Percentiles rank a stretch among this genome's conserved stretches.
These are phyloP conservation scores for Austrofundulus limnaeus DNA, from an alignment of 2,113 vertebrate genomes.

Conservation along the genomic window DNA sequence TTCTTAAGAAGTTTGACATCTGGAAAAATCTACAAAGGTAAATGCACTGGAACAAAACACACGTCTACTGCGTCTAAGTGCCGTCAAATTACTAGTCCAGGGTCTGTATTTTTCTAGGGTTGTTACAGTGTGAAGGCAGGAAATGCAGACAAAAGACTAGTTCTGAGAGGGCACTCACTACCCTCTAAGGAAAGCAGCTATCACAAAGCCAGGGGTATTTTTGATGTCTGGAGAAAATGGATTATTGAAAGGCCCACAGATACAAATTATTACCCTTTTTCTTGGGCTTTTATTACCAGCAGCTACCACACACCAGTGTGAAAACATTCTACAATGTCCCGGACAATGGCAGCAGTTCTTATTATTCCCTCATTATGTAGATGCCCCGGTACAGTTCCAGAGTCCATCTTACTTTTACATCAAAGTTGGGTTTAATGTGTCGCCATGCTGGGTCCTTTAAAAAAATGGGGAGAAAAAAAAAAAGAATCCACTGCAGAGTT, in stretches of 20 bases:
- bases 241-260: slow-evolving; percentile 55
- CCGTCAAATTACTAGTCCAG: slow-evolving; percentile 58
- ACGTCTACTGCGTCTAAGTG: slow-evolving; percentile 58
- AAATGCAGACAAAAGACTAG: slow-evolving; percentile 64
- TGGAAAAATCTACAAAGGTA: slow-evolving; percentile 39
- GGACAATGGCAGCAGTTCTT: slow-evolving; percentile 46
- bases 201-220: slow-evolving; percentile 54
- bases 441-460: slow-evolving; percentile 5
- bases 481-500: slow-evolving; percentile 35
- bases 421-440: slow-evolving; percentile 35
- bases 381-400: slow-evolving; percentile 25
- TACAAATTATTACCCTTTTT: slow-evolving; percentile 39
- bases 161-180: slow-evolving; percentile 52
- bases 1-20: slow-evolving; percentile 46
- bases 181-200: slow-evolving; percentile 47
- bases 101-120: slow-evolving; percentile 62
- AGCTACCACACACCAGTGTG: slow-evolving; percentile 32
- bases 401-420: slow-evolving; percentile 41
- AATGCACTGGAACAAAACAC: slow-evolving; percentile 49
- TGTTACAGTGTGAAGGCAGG: slow-evolving; percentile 63
- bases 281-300: slow-evolving; percentile 30
- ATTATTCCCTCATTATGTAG: slow-evolving; percentile 38
- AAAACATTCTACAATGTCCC: slow-evolving; percentile 61
- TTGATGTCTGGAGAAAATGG: slow-evolving; percentile 54
- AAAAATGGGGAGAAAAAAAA: too few relatives aligned